Conservation (phyloP, 2,113 vertebrate genomes). For the Tetrao urogallus region DNA sequence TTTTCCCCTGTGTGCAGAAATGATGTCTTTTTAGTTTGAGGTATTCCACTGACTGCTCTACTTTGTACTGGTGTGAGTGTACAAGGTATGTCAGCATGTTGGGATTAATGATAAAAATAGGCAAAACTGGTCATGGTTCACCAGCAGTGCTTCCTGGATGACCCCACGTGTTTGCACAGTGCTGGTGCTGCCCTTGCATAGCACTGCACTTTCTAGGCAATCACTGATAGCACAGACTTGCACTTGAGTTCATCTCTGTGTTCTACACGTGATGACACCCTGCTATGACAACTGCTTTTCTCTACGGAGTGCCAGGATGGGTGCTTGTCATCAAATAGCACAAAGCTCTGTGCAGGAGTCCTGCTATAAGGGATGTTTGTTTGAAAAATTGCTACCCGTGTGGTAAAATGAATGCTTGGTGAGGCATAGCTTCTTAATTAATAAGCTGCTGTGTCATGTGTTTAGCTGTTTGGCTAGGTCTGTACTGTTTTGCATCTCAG, state of each 20-base stretch:
- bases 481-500: background rate
- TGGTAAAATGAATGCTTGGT: background rate
- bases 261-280: rapidly evolving
- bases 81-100: background rate
- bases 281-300: background rate
- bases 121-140: background rate
- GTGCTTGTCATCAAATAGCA: background rate
- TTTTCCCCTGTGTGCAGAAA: background rate
- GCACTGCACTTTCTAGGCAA: background rate
- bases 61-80: background rate
- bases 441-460: background rate
- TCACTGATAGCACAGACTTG: background rate
- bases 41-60: background rate
- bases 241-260: rapidly evolving
- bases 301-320: rapidly evolving
- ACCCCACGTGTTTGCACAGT: rapidly evolving
- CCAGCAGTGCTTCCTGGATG: background rate
- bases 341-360: rapidly evolving
- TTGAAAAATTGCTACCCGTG: rapidly evolving
- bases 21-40: background rate
- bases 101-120: background rate
- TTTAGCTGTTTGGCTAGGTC: background rate
- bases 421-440: background rate
- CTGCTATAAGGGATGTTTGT: background rate
- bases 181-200: background rate